Evolutionary conservation across 2,113 vertebrate genomes (phyloP).

Genomic region (Leptodactylus fuscus): DNA sequence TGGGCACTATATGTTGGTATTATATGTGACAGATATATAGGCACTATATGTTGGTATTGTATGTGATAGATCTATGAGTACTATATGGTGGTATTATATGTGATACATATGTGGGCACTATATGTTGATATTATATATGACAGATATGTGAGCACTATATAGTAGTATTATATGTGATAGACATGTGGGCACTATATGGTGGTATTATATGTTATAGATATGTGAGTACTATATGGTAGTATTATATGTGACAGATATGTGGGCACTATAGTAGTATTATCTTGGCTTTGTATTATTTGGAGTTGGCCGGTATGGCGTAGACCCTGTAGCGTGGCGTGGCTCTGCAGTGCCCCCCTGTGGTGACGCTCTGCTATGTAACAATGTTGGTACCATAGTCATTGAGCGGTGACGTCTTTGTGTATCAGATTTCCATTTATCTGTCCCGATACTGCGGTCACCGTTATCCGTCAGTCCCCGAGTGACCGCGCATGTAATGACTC

Average conservation of each 20-base stretch:
- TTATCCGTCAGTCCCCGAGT: conserved; percentile 15
- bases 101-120: background rate
- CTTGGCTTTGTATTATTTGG: no score
- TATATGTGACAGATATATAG: no score
- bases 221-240: background rate
- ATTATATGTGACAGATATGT: no score
- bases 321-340: no score
- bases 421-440: conserved; percentile 33
- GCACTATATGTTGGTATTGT: no score
- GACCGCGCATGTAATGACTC: background rate
- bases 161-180: no score
- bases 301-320: no score
- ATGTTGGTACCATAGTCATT: background rate
- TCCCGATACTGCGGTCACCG: background rate
- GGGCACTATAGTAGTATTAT: no score
- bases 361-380: background rate
- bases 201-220: background rate
- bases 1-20: no score
- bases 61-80: no score
- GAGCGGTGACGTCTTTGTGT: background rate
- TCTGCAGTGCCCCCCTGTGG: background rate
- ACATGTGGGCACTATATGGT: background rate
- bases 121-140: background rate
- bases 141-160: background rate
- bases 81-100: no score